Evolutionary conservation across 2,888 invertebrate species (phyloP), one percentile per base, ranked within the genome.

Genomic region (Caenorhabditis sp.): DNA sequence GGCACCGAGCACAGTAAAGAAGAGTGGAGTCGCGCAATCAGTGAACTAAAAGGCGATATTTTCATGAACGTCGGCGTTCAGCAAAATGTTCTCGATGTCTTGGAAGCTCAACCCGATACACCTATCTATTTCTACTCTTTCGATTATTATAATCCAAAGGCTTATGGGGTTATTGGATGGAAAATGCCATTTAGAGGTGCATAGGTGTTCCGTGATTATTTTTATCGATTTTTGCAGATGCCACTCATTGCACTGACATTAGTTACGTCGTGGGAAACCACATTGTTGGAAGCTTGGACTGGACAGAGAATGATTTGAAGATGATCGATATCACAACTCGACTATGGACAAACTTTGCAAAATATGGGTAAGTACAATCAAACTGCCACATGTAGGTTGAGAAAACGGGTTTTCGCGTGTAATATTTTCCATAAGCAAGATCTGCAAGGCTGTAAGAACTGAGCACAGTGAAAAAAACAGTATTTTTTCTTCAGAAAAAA

Each of bases 181-280:
- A 60, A 81, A 17, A 58, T 84, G 65, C 83, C 78, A 25, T 78
- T 75, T 58, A 67, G 63, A 56, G 77, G 77, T 77, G n/a, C 7
- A 17, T 26, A 21, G 23, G 25, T n/a, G n/a, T n/a, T n/a, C n/a
- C 31, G 20, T 7, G 54, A 14, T 54, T 20, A 5, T 8, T 21
- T 26, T 31, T 38, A 4, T 27, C 31, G 36, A 31, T n/a, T 21
- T 38, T 70, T 77, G 31, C 71, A 83, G 84, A 78, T 4, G 81
- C 84, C 10, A 84, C 85, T 8, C 85, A 85, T 59, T 84, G 84
- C 56, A 76, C 77, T 54, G 85, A 85, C 38, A 70, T 85, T 62
- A 78, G 82, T 54, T 85, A 83, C 57, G 70, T 85, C 10, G 70
- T 85, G 27, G 84, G 83, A 21, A 83, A 78, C 43, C 78, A 83